Base-by-base conservation (phyloP, 2,113 vertebrate species). In the Rhinolophus ferrumequinum region DNA sequence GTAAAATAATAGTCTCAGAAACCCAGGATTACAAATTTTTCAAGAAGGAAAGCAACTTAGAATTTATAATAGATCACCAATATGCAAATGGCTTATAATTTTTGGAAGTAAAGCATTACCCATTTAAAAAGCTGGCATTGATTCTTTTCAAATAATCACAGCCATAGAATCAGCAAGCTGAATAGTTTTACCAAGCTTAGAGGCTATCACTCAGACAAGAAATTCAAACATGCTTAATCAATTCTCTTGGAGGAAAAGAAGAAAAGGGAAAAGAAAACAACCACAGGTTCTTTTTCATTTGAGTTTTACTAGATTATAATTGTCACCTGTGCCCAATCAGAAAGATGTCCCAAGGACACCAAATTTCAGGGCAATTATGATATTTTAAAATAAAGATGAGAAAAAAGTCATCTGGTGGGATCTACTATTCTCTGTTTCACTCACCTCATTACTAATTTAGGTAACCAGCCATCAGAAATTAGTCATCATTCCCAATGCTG, bases 351-450 rank as follows among this genome's bases (percentile, higher is more conserved):
- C 67, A 10, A 62, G 4, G 15, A 33, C 11, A 83, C 79, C 44
- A 73, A 30, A 64, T 35, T 88, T 91, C 35, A 91, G 58, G 30
- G 19, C 5, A 84, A 47, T 67, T 73, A n/a, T 11, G 60, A 52
- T 38, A 76, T 88, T 90, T 87, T 16, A 93, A 79, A 47, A 82
- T 58, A 87, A 87, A 69, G 33, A 50, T 79, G 64, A 93, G 18
- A 80, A 91, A 67, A 67, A 88, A 84, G 79, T 38, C 54, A 79
- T 22, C 7, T 54, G 62, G 6, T 21, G 12, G 1, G 8, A 75
- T 54, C 56, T 35, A 14, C 69, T 56, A 86, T 60, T 91, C 92
- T 89, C 13, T 52, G 30, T 38, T 70, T 80, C 44, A 66, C 24
- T 75, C 2, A 54, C 15, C 52, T 82, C 22, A 33, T n/a, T 60